Conservation (phyloP, 2,888 invertebrate genomes). For the Drosophila neutralis region DNA sequence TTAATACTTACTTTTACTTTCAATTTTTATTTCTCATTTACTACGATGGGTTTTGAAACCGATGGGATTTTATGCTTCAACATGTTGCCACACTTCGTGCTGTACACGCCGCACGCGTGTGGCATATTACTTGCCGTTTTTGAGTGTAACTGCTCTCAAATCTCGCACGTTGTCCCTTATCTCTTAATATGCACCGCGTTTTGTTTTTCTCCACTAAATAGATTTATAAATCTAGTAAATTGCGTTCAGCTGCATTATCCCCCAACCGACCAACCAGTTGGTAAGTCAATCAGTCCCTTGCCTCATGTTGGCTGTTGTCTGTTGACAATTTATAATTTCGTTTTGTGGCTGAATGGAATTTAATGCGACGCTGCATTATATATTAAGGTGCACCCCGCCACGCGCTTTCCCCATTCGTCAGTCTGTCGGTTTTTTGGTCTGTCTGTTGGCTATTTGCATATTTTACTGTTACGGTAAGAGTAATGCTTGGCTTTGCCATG, state of each 20-base stretch:
- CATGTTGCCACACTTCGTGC: background rate
- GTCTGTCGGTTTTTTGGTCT: slow-evolving; percentile 5
- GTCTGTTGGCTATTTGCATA: slow-evolving; percentile 61
- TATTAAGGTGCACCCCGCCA: slow-evolving; percentile 34
- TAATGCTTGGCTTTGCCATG: slow-evolving; percentile 53
- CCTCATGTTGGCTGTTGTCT: too few species aligned
- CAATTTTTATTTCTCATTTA: background rate
- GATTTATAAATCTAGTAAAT: slow-evolving; percentile 61
- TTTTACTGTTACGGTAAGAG: slow-evolving; percentile 43
- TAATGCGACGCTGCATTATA: slow-evolving; percentile 42
- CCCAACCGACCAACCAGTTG: slow-evolving; percentile 2
- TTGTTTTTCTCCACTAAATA: slow-evolving; percentile 48
- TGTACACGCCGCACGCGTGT: background rate
- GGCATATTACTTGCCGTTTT: background rate
- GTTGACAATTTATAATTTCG: slow-evolving; percentile 44
- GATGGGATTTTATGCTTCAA: background rate
- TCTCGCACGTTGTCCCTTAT: slow-evolving; percentile 25
- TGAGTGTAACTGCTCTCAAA: slow-evolving; percentile 13
- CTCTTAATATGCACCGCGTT: slow-evolving; percentile 23
- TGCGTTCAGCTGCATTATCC: slow-evolving; percentile 38
- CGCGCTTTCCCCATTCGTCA: background rate
- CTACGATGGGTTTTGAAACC: background rate
- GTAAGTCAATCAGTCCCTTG: background rate
- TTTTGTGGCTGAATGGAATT: slow-evolving; percentile 41
- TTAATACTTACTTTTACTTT: background rate